Conservation (phyloP, 2,797 vertebrate species). For the Malurus leucopterus region DNA sequence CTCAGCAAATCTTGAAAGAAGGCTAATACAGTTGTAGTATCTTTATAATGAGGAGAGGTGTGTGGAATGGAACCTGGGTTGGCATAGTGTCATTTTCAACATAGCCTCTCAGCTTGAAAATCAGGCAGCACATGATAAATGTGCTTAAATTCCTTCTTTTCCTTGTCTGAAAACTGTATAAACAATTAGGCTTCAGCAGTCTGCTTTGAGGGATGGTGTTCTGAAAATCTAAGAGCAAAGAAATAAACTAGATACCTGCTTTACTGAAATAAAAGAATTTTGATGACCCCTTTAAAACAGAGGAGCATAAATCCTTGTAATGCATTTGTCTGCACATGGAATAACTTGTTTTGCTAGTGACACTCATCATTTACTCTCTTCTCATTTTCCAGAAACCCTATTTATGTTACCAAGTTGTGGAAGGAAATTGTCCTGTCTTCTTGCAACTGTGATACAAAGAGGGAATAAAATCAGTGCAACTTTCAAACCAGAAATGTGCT, state of each 20-base stretch:
- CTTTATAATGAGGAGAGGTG: background rate
- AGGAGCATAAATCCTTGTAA: background rate
- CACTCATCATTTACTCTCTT: background rate
- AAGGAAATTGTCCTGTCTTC: background rate
- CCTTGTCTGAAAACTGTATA: background rate
- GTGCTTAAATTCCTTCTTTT: background rate
- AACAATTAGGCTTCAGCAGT: background rate
- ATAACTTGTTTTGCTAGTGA: background rate
- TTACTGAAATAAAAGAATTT: background rate
- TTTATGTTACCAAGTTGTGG: background rate
- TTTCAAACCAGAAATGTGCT: background rate
- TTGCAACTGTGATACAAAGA: background rate
- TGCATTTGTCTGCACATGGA: background rate
- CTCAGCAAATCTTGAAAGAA: background rate
- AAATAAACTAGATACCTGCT: background rate
- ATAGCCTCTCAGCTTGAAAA: background rate
- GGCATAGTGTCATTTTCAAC: background rate
- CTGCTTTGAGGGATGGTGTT: background rate
- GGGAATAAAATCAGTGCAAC: background rate
- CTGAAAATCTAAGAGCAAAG: background rate
- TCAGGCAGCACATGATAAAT: background rate
- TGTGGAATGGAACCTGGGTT: background rate
- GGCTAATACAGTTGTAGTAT: background rate
- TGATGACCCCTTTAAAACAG: background rate
- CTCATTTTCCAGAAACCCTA: constrained; percentile 8